Base-by-base conservation (phyloP, 2,113 vertebrate genomes). In the Dromaius novaehollandiae region DNA sequence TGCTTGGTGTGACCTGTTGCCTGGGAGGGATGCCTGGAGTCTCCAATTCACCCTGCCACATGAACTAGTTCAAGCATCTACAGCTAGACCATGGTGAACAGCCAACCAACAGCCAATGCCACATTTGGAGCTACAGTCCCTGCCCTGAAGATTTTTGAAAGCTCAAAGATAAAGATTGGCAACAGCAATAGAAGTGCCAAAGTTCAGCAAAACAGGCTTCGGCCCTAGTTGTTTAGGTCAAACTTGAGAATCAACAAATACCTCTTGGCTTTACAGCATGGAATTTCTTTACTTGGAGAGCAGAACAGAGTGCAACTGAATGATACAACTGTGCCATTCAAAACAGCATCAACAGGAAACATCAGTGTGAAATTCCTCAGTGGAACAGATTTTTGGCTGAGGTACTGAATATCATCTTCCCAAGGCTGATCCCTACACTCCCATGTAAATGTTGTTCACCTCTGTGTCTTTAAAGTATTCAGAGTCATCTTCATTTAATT, bases 301-400 rank as follows among this genome's bases (percentile, higher is more conserved):
- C 56, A 96, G 96, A 97, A 97, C 95, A 97, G 92, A 92, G 93
- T 89, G 97, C 95, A 98, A 96, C 90, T 78, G 97, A 97, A 91
- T 93, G 96, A 97, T 97, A 94, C 86, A 88, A 96, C 96, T 96
- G 89, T 95, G 97, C 96, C 96, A 96, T 95, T 97, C 85, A 9
- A 89, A 96, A 94, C 97, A 96, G 60, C 90, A 97, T 97, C 97
- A 98, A 97, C 97, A 98, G 96, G 97, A 98, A 98, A 97, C 92
- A 97, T 92, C 90, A 76, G 94, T 94, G 95, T 77, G 82, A 97
- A 97, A 98, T 97, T 97, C 97, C 96, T 94, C 97, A 85, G 28
- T 92, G 87, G 78, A 98, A 93, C 95, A 97, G 94, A 96, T 96
- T 96, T 94, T 97, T 98, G 98, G 98, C 96, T 82, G 94, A 84